phyloP scores from a whole-genome alignment of 2,888 invertebrate species.

The Orthosia gothica region DNA sequence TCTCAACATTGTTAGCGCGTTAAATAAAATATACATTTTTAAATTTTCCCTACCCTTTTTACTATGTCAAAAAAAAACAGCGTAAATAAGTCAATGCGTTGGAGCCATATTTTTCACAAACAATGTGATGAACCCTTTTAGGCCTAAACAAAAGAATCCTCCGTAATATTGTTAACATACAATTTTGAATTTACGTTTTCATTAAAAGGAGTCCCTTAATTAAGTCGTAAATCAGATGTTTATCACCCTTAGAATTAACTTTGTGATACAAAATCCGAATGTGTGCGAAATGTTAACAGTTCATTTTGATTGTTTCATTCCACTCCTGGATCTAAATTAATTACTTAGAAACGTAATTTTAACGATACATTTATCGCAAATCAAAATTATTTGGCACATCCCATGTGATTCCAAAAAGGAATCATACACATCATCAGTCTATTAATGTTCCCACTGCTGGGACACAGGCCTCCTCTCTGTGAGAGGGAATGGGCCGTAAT shows the following conservation, averaged over 20 bases:
- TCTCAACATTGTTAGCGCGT: slow-evolving; percentile 36
- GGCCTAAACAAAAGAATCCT: slow-evolving; percentile 51
- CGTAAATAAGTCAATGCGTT: slow-evolving; percentile 32
- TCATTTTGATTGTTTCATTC: slow-evolving; percentile 54
- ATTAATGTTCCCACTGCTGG: no score
- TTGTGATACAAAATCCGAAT: slow-evolving; percentile 58
- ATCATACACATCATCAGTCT: no score
- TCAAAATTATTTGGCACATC: neutral
- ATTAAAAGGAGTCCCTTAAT: slow-evolving; percentile 64
- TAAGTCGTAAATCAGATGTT: slow-evolving; percentile 68
- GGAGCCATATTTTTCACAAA: slow-evolving; percentile 52
- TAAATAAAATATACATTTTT: slow-evolving; percentile 31
- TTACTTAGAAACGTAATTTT: slow-evolving; percentile 19
- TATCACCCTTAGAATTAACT: slow-evolving; percentile 62
- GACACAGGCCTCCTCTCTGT: no score
- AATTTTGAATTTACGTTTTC: slow-evolving; percentile 59
- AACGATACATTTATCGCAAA: slow-evolving; percentile 10
- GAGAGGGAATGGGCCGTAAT: no score
- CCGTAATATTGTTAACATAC: slow-evolving; percentile 48
- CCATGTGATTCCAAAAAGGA: slow-evolving; percentile 1
- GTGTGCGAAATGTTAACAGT: slow-evolving; percentile 46
- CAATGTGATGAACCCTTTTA: slow-evolving; percentile 52
- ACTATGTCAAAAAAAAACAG: neutral
- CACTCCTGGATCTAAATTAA: slow-evolving; percentile 33
- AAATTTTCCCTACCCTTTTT: neutral